Base-by-base conservation (phyloP, 2,888 invertebrate genomes). In the Campoletis raptor region DNA sequence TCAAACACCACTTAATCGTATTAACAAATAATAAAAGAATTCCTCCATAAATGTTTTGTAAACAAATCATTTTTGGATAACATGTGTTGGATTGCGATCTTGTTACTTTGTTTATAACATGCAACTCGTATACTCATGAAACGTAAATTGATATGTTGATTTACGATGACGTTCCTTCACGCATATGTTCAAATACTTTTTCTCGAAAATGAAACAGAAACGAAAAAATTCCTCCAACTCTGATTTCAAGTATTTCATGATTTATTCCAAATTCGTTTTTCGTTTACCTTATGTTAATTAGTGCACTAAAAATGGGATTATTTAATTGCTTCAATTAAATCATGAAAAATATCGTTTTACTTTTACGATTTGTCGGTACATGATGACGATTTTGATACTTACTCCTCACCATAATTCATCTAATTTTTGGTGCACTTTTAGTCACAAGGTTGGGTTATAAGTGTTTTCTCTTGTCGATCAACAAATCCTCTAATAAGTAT, bases 1-100 rank as follows among this genome's bases (percentile, higher is more conserved):
- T n/a, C 36, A 54, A 73, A 66, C 81, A 54, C n/a, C 37, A 12
- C 37, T 81, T 81, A 52, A 30, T 40, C 40, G 40, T 10, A 66
- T 73, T 45, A 73, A 64, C 21, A 81, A 66, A 73, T 64, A 64
- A 40, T 10, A 57, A 37, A 9, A 40, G 8, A 36, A 24, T 48
- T 9, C 18, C 8, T 61, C 21, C 24, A 24, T 40, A 45, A 73
- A 76, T 64, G 45, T 64, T 30, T 64, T 24, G 5, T 36, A 5
- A 36, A 9, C 57, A 36, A n/a, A 70, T 61, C 30, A 70, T 61
- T 40, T n/a, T 48, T 9, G 37, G 36, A 37, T 24, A 24, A 37
- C 36, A 64, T n/a, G 5, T 18, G 66, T 48, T 64, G 30, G 30
- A 21, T 21, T 7, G 54, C 40, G 54, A 73, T 73, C 73, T 73